Conservation (phyloP, 2,888 invertebrate genomes). For the Apocheima hispidaria region DNA sequence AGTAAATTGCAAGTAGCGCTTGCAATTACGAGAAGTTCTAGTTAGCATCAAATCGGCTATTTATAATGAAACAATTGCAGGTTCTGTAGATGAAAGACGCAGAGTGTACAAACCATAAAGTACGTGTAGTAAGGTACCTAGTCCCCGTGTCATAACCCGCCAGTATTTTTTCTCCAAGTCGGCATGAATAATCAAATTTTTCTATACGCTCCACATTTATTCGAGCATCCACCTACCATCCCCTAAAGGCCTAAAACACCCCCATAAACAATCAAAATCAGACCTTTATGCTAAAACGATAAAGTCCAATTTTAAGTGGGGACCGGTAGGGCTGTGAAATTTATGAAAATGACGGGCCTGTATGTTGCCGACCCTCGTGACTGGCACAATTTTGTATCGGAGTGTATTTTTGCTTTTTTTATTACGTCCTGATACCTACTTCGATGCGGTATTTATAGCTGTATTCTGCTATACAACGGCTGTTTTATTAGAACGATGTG, state of each 20-base stretch:
- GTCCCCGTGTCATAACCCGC: constrained; percentile 66
- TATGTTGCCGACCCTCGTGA: constrained; percentile 72
- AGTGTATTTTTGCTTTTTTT: constrained; percentile 81
- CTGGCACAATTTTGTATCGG: constrained; percentile 81
- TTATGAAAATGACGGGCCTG: constrained; percentile 76
- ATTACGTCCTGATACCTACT: constrained; percentile 68
- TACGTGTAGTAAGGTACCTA: constrained; percentile 17
- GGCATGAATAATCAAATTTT: constrained; percentile 85
- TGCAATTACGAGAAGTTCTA: background rate
- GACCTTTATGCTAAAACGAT: constrained; percentile 63
- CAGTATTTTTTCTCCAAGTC: constrained; percentile 80
- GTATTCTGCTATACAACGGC: constrained; percentile 29
- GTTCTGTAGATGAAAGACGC: constrained; percentile 14
- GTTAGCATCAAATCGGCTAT: no score
- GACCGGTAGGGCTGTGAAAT: constrained; percentile 72
- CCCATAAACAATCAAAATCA: constrained; percentile 59
- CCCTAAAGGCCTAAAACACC: constrained; percentile 54
- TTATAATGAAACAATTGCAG: background rate
- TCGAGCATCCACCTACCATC: constrained; percentile 56
- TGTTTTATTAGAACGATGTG: constrained; percentile 42
- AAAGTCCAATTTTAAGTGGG: constrained; percentile 68
- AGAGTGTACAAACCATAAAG: constrained; percentile 22
- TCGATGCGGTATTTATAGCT: constrained; percentile 40
- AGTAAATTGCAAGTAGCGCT: background rate
- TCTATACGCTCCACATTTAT: constrained; percentile 82